These are phyloP conservation scores for Troides oblongomaculatus DNA, from an alignment of 2,888 invertebrate genomes.

Conservation along the genomic window DNA sequence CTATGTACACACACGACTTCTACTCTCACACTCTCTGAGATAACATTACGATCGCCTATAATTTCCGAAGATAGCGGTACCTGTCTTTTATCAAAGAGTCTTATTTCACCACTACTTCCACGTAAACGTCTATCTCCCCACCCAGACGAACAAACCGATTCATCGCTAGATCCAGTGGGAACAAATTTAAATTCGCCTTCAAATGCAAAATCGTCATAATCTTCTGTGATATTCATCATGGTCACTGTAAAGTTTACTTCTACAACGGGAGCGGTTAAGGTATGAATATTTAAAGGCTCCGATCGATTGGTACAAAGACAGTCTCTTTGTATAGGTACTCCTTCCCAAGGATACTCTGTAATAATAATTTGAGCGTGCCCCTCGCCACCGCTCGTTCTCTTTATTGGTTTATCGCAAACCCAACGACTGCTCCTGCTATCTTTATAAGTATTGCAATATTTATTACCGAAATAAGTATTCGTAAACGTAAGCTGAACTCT, in stretches of 20 bases:
- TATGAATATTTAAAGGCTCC: slow-evolving; percentile 82
- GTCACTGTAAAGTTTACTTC: slow-evolving; percentile 87
- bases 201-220: slow-evolving; percentile 89
- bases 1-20: slow-evolving; percentile 84
- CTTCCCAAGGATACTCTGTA: slow-evolving; percentile 86
- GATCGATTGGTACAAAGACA: slow-evolving; percentile 87
- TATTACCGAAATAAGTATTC: slow-evolving; percentile 85
- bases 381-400: slow-evolving; percentile 69
- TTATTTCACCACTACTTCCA: slow-evolving; percentile 87
- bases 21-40: slow-evolving; percentile 75
- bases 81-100: slow-evolving; percentile 82
- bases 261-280: slow-evolving; percentile 84
- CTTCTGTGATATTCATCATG: slow-evolving; percentile 90
- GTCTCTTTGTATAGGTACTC: slow-evolving; percentile 83
- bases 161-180: slow-evolving; percentile 77
- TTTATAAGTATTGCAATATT: slow-evolving; percentile 83
- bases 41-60: slow-evolving; percentile 71
- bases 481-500: slow-evolving; percentile 85
- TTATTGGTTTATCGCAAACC: slow-evolving; percentile 82
- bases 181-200: slow-evolving; percentile 86
- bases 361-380: slow-evolving; percentile 82
- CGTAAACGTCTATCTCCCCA: slow-evolving; percentile 83
- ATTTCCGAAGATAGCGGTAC: slow-evolving; percentile 65
- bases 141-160: slow-evolving; percentile 81
- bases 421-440: slow-evolving; percentile 84